These are phyloP conservation scores for Onychostoma macrolepis DNA, from an alignment of 2,113 vertebrate species.

Conservation along the genomic window DNA sequence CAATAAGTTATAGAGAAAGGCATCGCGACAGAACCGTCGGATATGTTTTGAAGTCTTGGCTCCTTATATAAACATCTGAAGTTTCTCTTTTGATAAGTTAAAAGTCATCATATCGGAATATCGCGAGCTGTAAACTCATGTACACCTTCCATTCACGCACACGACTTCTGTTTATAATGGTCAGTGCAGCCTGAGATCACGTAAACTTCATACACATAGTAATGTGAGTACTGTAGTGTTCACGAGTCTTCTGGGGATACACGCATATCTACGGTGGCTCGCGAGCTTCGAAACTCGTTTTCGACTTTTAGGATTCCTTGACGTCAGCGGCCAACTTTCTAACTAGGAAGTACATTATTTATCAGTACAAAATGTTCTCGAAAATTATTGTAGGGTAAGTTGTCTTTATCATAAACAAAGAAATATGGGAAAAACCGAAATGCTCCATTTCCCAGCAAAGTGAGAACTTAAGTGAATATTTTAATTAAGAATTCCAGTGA, in stretches of 20 bases:
- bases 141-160: not conserved
- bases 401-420: not conserved
- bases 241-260: not conserved
- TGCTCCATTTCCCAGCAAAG: not conserved
- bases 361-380: not conserved
- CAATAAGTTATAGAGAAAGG: not conserved
- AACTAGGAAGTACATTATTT: not conserved
- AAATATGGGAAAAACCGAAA: not conserved
- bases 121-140: not conserved
- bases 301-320: not conserved
- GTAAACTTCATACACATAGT: not conserved
- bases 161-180: not conserved
- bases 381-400: not conserved
- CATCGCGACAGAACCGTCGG: not conserved
- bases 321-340: not conserved
- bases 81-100: not conserved
- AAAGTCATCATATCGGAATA: not conserved
- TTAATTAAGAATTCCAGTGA: not conserved
- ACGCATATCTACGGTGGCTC: slow-evolving; percentile 40
- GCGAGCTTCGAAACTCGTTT: not conserved
- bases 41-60: not conserved
- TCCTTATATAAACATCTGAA: not conserved
- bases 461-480: not conserved
- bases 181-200: not conserved
- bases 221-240: not conserved